Percentiles rank a stretch among this genome's conserved stretches.
phyloP scores from a whole-genome alignment of 2,888 invertebrate species.

The Ceramica pisi region DNA sequence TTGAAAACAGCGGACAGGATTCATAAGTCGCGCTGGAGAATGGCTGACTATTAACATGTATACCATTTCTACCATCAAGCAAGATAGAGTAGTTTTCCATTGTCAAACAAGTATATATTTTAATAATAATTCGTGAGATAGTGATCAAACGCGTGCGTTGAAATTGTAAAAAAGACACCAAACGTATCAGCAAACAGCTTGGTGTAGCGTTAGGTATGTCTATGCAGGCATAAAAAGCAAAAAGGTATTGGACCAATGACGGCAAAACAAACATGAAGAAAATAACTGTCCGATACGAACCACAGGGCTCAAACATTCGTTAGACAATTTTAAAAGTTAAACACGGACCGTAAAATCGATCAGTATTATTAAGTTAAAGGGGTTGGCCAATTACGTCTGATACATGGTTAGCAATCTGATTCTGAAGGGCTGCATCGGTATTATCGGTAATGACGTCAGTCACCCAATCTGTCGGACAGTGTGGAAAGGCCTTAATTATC shows the following conservation, averaged over 20 bases:
- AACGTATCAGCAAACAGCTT: neutral
- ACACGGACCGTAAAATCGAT: conserved; percentile 28
- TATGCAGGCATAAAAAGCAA: neutral
- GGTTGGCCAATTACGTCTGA: conserved; percentile 41
- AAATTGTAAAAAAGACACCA: no score
- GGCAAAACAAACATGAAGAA: neutral
- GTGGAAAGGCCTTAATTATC: conserved; percentile 34
- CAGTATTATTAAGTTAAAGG: conserved; percentile 42
- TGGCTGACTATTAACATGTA: neutral
- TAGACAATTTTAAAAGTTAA: conserved; percentile 21
- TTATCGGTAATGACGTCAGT: conserved; percentile 49
- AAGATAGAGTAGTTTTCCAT: neutral
- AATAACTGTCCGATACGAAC: neutral
- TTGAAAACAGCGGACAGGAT: conserved; percentile 7
- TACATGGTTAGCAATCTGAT: conserved; percentile 50
- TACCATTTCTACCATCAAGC: neutral
- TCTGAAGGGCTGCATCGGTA: conserved; percentile 39
- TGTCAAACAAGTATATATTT: no score
- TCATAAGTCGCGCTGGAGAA: neutral
- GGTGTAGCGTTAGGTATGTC: neutral
- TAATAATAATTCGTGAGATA: no score
- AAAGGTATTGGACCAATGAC: neutral
- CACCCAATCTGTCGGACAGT: conserved; percentile 38
- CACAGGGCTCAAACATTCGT: neutral
- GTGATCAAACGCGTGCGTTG: no score